A percentile compares a stretch with the other conserved stretches of the same genome.
phyloP scores from a whole-genome alignment of 2,797 vertebrate genomes.

The Emydoidea blandingii region DNA sequence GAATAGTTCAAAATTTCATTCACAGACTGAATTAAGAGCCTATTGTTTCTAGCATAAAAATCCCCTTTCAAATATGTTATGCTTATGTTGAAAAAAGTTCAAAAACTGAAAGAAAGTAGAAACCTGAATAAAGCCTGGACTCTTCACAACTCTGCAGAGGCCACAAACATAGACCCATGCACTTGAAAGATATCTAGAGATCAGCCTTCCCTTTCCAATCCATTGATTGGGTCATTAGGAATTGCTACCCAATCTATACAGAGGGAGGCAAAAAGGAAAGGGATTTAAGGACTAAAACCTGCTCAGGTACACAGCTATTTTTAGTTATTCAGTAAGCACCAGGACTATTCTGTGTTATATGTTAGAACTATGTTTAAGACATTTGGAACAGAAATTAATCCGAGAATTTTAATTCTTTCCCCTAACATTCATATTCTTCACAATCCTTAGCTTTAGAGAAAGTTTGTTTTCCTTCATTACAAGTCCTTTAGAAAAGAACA shows the following conservation, averaged over 20 bases:
- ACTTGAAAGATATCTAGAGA: background rate
- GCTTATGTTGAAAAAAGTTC: background rate
- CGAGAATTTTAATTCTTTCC: background rate
- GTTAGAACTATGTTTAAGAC: background rate
- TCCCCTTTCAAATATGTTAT: background rate
- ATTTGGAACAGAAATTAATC: background rate
- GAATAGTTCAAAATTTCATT: background rate
- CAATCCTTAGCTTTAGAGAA: background rate
- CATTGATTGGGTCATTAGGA: background rate
- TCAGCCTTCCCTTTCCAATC: background rate
- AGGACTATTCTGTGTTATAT: background rate
- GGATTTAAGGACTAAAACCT: background rate
- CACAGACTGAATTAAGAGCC: background rate
- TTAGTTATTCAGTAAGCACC: background rate
- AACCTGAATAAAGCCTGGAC: background rate
- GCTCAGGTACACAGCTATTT: background rate
- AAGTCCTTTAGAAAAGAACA: background rate
- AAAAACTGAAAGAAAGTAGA: rapidly evolving
- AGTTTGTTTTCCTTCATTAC: background rate
- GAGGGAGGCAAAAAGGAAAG: background rate
- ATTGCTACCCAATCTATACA: background rate
- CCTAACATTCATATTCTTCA: background rate
- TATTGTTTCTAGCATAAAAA: background rate
- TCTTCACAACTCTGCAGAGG: background rate
- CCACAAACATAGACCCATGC: background rate